Evolutionary conservation across 2,113 vertebrate genomes (phyloP).

Genomic region (Rissa tridactyla): DNA sequence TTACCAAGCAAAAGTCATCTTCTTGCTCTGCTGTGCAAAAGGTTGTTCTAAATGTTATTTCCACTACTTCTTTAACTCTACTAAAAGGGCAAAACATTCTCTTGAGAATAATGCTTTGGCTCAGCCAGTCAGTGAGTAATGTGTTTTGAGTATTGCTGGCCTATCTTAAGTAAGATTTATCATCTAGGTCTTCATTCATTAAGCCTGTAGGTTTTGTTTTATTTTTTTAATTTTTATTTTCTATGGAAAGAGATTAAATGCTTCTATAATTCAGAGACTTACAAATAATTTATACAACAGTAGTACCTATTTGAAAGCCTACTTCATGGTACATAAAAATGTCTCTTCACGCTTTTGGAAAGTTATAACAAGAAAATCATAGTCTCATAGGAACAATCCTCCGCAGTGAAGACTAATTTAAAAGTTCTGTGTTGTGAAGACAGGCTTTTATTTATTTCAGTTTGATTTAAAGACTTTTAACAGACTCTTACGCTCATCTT

Average conservation of each 20-base stretch:
- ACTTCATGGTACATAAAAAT: background rate
- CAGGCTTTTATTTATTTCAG: background rate
- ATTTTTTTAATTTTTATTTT: background rate
- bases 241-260: background rate
- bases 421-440: background rate
- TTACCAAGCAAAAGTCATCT: background rate
- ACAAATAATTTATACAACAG: background rate
- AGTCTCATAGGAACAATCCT: background rate
- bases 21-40: background rate
- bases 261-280: background rate
- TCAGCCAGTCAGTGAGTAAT: background rate
- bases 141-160: background rate
- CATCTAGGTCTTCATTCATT: background rate
- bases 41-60: slow-evolving; percentile 20
- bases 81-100: background rate
- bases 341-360: background rate
- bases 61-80: background rate
- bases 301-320: background rate
- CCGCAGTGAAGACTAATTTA: background rate
- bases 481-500: background rate
- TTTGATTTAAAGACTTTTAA: background rate
- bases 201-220: background rate
- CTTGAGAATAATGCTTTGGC: background rate
- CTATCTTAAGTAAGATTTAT: background rate
- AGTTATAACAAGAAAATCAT: background rate